Evolutionary conservation across 2,888 invertebrate genomes (phyloP).

Genomic region (Calliscelio sp.): DNA sequence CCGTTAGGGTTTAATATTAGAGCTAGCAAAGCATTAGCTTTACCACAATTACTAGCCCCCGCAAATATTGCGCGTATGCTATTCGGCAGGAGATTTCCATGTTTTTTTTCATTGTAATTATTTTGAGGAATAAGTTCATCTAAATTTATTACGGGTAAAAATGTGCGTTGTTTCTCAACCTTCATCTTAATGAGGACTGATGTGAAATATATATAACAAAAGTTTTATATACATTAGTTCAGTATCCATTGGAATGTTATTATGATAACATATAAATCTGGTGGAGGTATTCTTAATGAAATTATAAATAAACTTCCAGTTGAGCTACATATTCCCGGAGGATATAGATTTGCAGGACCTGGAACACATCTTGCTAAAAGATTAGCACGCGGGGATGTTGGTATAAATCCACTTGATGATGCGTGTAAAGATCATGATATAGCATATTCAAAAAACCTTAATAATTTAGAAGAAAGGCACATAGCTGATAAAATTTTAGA

Average conservation of each 20-base stretch:
- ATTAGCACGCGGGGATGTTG: neutral
- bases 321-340: neutral
- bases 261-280: neutral
- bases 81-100: neutral
- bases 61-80: constrained; percentile 69
- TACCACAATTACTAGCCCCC: constrained; percentile 82
- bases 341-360: neutral
- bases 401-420: constrained; percentile 64
- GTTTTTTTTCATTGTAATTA: too few species aligned
- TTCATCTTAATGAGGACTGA: neutral
- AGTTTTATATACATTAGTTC: neutral
- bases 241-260: neutral
- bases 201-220: neutral
- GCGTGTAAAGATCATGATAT: constrained; percentile 58
- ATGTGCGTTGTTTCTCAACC: neutral
- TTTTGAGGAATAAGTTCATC: neutral
- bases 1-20: constrained; percentile 81
- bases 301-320: neutral
- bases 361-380: neutral
- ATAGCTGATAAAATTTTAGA: constrained; percentile 79
- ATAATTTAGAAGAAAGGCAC: constrained; percentile 13
- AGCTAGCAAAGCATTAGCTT: constrained; percentile 81
- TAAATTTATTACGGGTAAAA: neutral
- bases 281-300: neutral
- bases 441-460: constrained; percentile 14